Base-by-base conservation (phyloP, 2,797 vertebrate species). In the Anas bernieri region DNA sequence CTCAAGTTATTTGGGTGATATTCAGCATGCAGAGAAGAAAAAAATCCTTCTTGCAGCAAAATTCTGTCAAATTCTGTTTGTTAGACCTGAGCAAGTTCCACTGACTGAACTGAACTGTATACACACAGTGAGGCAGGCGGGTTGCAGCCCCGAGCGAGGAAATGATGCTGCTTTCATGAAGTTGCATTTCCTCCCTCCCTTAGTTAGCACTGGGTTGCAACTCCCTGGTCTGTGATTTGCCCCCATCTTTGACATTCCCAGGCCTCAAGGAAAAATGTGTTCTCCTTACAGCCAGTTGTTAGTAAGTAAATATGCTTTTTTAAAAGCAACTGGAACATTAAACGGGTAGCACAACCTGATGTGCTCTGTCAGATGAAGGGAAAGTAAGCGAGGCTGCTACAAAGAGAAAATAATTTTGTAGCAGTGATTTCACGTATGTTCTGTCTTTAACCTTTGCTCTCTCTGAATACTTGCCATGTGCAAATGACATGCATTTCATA, bases 361-460 rank as follows among this genome's bases (percentile, higher is more conserved):
- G 35, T 39, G 43, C 39, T 69, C 46, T 83, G 59, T 54, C n/a
- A 54, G 45, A 62, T 0, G 0, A 90, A n/a, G 30, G 58, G n/a
- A 79, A 93, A 84, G 69, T 5, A 4, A 72, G 17, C 1, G 5
- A 92, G 74, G 28, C 67, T 79, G 31, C 67, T 94, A 37, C 59
- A 76, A 81, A 77, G 45, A 17, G 67, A 63, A 82, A 84, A 67
- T 14, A 17, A 14, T 92, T 88, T 93, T 94, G 52, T 72, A 59
- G 61, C 58, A 50, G 8, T 64, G 72, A 63, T 87, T 92, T 68
- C 78, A 25, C 33, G 10, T 72, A 35, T 74, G 48, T 92, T 93
- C 70, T 79, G 6, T 59, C 68, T 95, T 87, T 93, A 86, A 85
- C 64, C 64, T 94, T 91, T 68, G 31, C 48, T 56, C 37, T 79